These are phyloP conservation scores for Caenorhabditis zanzibari DNA, from an alignment of 2,888 invertebrate genomes.

Conservation along the genomic window DNA sequence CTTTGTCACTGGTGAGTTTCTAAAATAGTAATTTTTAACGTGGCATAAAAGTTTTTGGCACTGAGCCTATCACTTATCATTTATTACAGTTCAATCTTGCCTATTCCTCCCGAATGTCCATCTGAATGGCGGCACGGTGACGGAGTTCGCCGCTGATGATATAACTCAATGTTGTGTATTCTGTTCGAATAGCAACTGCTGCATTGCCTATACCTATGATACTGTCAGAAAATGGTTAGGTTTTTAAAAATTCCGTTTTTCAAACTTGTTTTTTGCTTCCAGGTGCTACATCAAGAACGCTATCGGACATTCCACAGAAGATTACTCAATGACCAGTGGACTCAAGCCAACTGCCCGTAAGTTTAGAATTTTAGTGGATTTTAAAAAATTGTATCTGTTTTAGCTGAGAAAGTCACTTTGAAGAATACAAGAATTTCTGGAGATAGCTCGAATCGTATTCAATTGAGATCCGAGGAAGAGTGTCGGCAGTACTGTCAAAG, in stretches of 20 bases:
- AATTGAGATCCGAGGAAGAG: constrained; percentile 75
- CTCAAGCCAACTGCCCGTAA: constrained; percentile 78
- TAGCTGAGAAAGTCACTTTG: constrained; percentile 74
- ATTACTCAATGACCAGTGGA: constrained; percentile 75
- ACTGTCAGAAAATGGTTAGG: constrained; percentile 63
- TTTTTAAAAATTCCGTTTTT: constrained; percentile 1
- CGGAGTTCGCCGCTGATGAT: constrained; percentile 76
- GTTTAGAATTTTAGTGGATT: constrained; percentile 38
- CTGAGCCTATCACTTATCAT: neutral
- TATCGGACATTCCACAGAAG: constrained; percentile 78
- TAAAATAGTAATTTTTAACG: too few species aligned
- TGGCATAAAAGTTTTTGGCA: too few species aligned
- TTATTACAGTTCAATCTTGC: constrained; percentile 76
- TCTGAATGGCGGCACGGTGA: constrained; percentile 79
- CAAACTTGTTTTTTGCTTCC: neutral
- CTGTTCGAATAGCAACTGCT: constrained; percentile 74
- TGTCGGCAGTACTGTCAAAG: constrained; percentile 80
- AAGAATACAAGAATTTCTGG: constrained; percentile 78
- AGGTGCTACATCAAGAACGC: constrained; percentile 80
- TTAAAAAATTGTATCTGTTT: neutral
- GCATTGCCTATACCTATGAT: constrained; percentile 76
- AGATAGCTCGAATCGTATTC: constrained; percentile 71
- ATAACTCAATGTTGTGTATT: constrained; percentile 72
- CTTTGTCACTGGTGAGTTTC: neutral
- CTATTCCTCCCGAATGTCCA: constrained; percentile 78